A percentile compares a stretch with the other conserved stretches of the same genome.
These are phyloP conservation scores for Drosophila albomicans DNA, from an alignment of 1,140 invertebrate genomes.

Conservation along the genomic window DNA sequence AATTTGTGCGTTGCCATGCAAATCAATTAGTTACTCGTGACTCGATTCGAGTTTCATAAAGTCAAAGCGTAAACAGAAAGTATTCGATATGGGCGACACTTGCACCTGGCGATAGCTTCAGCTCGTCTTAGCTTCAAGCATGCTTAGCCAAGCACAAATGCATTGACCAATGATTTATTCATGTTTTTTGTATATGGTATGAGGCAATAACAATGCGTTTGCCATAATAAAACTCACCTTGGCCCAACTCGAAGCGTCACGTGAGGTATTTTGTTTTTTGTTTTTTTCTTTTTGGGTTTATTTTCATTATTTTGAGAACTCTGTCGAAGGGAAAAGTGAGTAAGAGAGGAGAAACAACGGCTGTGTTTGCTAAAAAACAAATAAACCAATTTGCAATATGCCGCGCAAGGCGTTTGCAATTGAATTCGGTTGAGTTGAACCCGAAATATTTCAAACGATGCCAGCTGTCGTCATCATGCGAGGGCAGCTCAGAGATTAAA, in stretches of 20 bases:
- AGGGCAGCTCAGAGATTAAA: not conserved
- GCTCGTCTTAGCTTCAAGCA: not conserved
- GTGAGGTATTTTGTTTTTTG: constrained; percentile 35
- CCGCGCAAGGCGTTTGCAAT: constrained; percentile 35
- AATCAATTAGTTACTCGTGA: constrained; percentile 66
- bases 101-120: constrained; percentile 51
- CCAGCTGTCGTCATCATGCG: constrained; percentile 53
- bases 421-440: constrained; percentile 18
- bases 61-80: constrained; percentile 9
- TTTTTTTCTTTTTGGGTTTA: constrained; percentile 15
- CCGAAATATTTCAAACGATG: constrained; percentile 17
- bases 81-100: constrained; percentile 34
- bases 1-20: constrained; percentile 74
- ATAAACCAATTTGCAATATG: constrained; percentile 25
- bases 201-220: constrained; percentile 24
- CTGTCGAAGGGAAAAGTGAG: not conserved
- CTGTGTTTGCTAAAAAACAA: constrained; percentile 20
- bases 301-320: not conserved
- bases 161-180: constrained; percentile 28
- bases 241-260: constrained; percentile 58
- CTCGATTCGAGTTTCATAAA: constrained; percentile 7
- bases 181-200: not conserved
- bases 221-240: constrained; percentile 69
- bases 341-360: not conserved
- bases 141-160: constrained; percentile 58